Evolutionary conservation across 2,797 vertebrate species (phyloP).

Genomic region (Crax fasciolata): DNA sequence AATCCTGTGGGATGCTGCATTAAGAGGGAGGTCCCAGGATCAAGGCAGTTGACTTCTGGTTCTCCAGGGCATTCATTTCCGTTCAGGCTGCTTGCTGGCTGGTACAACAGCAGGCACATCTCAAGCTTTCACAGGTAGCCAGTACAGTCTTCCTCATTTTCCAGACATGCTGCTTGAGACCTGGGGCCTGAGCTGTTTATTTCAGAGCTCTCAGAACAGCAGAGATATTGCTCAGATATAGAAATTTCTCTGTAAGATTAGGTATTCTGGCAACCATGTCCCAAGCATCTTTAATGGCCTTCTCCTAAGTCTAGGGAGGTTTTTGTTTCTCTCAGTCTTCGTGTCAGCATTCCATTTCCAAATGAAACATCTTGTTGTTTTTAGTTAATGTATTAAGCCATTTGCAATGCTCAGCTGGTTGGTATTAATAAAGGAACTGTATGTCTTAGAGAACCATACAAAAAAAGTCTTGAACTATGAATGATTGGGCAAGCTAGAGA

Average conservation of each 20-base stretch:
- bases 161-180: not conserved
- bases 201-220: not conserved
- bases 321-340: not conserved
- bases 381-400: not conserved
- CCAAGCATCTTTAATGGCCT: not conserved
- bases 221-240: not conserved
- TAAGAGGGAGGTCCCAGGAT: not conserved
- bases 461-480: not conserved
- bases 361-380: not conserved
- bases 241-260: not conserved
- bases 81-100: not conserved
- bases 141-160: not conserved
- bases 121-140: not conserved
- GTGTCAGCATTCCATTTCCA: not conserved
- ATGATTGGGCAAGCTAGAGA: not conserved
- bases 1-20: not conserved
- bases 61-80: not conserved
- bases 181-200: not conserved
- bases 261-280: not conserved
- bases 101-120: not conserved
- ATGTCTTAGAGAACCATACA: not conserved
- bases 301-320: not conserved
- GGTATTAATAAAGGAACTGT: not conserved
- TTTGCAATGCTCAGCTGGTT: not conserved
- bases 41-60: not conserved